Conservation (phyloP, 2,797 vertebrate species). For the Lutjanus campechanus region DNA sequence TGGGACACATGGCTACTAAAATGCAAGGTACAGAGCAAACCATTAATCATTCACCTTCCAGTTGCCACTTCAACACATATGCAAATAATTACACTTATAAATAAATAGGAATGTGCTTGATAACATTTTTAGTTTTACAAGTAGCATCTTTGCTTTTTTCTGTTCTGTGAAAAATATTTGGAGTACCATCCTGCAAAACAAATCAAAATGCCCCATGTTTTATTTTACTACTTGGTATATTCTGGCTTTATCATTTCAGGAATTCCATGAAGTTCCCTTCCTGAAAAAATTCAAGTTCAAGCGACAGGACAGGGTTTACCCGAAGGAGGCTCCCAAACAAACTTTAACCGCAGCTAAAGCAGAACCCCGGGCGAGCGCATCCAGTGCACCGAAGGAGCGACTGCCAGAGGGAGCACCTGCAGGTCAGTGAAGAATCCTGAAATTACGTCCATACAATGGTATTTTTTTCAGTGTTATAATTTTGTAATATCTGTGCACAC, state of each 20-base stretch:
- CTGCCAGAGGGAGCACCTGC: constrained; percentile 79
- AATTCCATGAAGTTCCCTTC: constrained; percentile 93
- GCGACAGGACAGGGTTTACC: constrained; percentile 91
- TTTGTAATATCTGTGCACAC: not conserved
- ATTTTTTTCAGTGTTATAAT: not conserved
- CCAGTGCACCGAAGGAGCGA: constrained; percentile 59
- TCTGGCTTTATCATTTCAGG: constrained; percentile 79
- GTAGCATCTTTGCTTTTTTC: too few species aligned
- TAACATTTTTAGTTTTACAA: too few species aligned
- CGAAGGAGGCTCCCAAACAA: constrained; percentile 82
- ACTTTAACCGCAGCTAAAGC: constrained; percentile 50
- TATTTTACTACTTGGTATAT: not conserved
- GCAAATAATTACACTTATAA: too few species aligned
- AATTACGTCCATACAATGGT: not conserved
- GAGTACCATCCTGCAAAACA: not conserved
- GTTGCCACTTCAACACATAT: too few species aligned
- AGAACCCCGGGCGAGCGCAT: constrained; percentile 61
- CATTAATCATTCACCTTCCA: too few species aligned
- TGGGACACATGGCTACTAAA: too few species aligned
- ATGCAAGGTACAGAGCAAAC: too few species aligned
- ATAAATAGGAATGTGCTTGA: too few species aligned
- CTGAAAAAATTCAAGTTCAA: constrained; percentile 98
- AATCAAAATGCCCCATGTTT: not conserved
- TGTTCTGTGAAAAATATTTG: too few species aligned
- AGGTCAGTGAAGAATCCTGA: constrained; percentile 79